phyloP scores from a whole-genome alignment of 2,113 vertebrate genomes.

The Eretmochelys imbricata region DNA sequence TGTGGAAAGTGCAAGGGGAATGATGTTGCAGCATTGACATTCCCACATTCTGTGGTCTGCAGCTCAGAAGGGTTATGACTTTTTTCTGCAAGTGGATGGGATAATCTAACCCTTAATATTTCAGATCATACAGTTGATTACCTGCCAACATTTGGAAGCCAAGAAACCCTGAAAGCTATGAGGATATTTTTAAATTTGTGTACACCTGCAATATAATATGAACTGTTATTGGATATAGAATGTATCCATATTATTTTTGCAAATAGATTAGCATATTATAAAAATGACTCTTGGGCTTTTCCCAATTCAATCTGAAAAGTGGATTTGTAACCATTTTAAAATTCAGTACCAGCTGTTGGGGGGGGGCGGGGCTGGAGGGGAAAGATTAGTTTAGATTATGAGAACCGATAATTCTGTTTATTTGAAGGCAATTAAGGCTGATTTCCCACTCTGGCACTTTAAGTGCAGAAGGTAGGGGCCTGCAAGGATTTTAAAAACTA shows the following conservation, averaged over 20 bases:
- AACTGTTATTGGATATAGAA: conserved; percentile 28
- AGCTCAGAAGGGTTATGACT: neutral
- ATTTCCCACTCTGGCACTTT: too few relatives aligned
- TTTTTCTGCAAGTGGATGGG: accelerated
- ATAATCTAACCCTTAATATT: accelerated
- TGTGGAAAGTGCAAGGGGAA: neutral
- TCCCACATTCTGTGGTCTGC: neutral
- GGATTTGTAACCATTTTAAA: conserved; percentile 31
- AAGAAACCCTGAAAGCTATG: neutral
- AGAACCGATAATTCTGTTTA: neutral
- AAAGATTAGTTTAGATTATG: neutral
- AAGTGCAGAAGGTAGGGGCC: too few relatives aligned
- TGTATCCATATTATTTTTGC: neutral
- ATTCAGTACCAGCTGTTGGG: neutral
- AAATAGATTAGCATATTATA: neutral
- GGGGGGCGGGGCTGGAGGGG: conserved; percentile 42
- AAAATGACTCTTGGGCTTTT: neutral
- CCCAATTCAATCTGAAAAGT: conserved; percentile 40
- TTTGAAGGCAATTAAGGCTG: neutral
- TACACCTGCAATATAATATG: neutral
- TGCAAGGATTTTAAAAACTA: too few relatives aligned
- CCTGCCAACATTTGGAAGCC: neutral
- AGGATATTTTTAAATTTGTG: neutral
- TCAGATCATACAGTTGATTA: neutral
- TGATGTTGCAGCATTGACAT: neutral